Evolutionary conservation across 2,113 vertebrate species (phyloP).

Genomic region (Aptenodytes patagonicus): DNA sequence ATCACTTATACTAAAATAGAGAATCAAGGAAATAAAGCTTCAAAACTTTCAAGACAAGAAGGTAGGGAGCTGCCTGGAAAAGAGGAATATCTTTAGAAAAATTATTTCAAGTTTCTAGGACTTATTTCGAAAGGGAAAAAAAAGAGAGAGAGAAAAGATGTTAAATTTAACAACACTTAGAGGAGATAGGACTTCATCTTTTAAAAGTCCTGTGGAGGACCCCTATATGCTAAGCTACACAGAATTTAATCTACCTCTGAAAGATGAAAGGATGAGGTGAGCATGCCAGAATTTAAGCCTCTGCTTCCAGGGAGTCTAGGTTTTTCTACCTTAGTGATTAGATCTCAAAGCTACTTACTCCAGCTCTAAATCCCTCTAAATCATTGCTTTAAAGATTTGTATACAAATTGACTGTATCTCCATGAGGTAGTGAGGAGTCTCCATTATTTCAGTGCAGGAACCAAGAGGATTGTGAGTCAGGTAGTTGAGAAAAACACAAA

Average conservation of each 20-base stretch:
- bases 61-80: background rate
- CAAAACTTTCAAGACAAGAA: background rate
- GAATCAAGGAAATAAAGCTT: background rate
- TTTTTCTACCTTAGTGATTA: background rate
- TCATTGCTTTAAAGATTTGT: background rate
- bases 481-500: background rate
- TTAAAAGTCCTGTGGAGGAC: background rate
- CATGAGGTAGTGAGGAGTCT: background rate
- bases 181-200: background rate
- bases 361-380: background rate
- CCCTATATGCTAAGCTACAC: background rate
- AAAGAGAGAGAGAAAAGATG: background rate
- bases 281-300: background rate
- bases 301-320: background rate
- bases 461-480: too few relatives aligned
- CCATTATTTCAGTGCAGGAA: background rate
- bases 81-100: background rate
- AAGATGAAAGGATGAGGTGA: constrained; percentile 23
- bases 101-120: background rate
- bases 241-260: background rate
- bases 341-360: background rate
- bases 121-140: background rate
- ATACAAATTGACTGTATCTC: background rate
- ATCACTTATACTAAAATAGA: background rate
- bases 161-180: background rate